Conservation (phyloP, 2,888 invertebrate genomes). For the Drosophila anceps region DNA sequence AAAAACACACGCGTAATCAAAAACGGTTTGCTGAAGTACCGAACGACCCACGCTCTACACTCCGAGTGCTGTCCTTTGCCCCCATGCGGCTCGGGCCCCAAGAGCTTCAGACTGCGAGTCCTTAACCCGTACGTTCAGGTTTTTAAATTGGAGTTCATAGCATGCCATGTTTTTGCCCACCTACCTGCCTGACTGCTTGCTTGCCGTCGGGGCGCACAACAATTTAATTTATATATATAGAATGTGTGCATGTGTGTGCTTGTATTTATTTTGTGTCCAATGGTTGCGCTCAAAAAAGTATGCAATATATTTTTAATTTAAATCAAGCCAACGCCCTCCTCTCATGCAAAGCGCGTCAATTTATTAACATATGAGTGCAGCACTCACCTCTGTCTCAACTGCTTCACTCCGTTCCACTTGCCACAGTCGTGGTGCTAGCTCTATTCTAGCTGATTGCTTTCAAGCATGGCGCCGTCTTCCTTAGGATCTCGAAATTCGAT, state of each 20-base stretch:
- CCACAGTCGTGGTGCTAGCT: conserved; percentile 16
- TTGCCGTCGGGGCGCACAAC: conserved; percentile 63
- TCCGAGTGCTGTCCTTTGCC: background rate
- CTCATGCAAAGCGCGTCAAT: conserved; percentile 19
- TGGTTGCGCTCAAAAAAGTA: conserved; percentile 69
- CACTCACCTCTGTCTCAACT: conserved; percentile 38
- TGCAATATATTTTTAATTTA: conserved; percentile 81
- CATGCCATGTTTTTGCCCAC: conserved; percentile 51
- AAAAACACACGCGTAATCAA: conserved; percentile 78
- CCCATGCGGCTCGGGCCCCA: background rate
- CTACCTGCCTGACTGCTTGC: conserved; percentile 44
- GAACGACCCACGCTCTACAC: conserved; percentile 11
- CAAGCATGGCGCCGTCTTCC: conserved; percentile 29
- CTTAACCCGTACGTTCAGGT: conserved; percentile 63
- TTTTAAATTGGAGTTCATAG: conserved; percentile 73
- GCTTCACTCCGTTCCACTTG: conserved; percentile 3
- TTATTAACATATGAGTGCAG: conserved; percentile 67
- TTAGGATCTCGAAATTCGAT: conserved; percentile 14
- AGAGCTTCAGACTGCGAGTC: conserved; percentile 38
- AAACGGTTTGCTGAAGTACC: conserved; percentile 71
- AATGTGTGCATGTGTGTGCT: conserved; percentile 13
- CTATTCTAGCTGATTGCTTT: conserved; percentile 35
- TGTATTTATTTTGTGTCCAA: conserved; percentile 56
- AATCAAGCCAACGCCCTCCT: conserved; percentile 64
- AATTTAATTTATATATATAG: conserved; percentile 73